A percentile compares a stretch with the other conserved stretches of the same genome.
Evolutionary conservation across 2,888 invertebrate species (phyloP).

Genomic region (Abrostola triplasia): DNA sequence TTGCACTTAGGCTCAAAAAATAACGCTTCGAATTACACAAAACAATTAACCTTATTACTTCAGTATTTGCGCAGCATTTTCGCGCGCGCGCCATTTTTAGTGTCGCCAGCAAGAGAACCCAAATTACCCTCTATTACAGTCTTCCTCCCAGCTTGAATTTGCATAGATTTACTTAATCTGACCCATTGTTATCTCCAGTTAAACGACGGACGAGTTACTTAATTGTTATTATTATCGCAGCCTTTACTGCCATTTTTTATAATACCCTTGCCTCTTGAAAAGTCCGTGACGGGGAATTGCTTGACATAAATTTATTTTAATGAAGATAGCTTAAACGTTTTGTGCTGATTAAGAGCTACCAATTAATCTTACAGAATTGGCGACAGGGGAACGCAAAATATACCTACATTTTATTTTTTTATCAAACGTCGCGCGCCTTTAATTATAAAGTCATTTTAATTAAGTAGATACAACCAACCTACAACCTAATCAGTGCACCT

Average conservation of each 20-base stretch:
- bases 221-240: slow-evolving; percentile 71
- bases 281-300: slow-evolving; percentile 56
- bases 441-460: no score
- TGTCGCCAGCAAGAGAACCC: slow-evolving; percentile 61
- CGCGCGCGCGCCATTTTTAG: slow-evolving; percentile 47
- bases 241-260: slow-evolving; percentile 69
- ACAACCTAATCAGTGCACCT: no score
- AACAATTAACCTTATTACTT: slow-evolving; percentile 7
- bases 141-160: slow-evolving; percentile 63
- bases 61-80: slow-evolving; percentile 12
- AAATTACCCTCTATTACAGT: slow-evolving; percentile 69
- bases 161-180: slow-evolving; percentile 77
- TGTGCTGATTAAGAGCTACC: slow-evolving; percentile 32
- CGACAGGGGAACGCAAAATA: slow-evolving; percentile 1
- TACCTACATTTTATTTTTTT: not conserved
- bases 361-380: slow-evolving; percentile 36
- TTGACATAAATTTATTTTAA: slow-evolving; percentile 51
- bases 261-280: slow-evolving; percentile 58
- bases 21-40: no score
- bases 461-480: no score
- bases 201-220: slow-evolving; percentile 58
- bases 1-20: no score
- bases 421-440: no score
- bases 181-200: slow-evolving; percentile 65
- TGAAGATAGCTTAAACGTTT: slow-evolving; percentile 23